Evolutionary conservation across 2,797 vertebrate species (phyloP).

Genomic region (Arctocebus calabarensis): DNA sequence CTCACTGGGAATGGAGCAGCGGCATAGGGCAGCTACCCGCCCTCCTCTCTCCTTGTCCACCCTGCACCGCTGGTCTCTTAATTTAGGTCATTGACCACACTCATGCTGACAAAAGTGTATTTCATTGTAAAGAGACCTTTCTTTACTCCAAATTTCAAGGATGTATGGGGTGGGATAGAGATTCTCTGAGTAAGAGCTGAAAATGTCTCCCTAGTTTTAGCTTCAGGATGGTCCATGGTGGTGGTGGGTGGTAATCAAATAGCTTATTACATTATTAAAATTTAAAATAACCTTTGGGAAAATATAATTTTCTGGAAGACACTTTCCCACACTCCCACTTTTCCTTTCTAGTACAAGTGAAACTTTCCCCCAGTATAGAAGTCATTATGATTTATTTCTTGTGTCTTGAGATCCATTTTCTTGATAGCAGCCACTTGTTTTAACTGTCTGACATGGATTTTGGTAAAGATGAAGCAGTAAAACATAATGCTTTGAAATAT

Average conservation of each 20-base stretch:
- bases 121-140: not conserved
- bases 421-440: conserved; percentile 34
- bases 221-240: not conserved
- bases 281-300: conserved; percentile 16
- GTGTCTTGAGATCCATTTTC: not conserved
- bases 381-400: not conserved
- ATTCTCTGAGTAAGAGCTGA: not conserved
- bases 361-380: not conserved
- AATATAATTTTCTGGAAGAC: conserved; percentile 24
- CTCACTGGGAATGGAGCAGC: conserved; percentile 89
- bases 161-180: not conserved
- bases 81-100: conserved; percentile 82
- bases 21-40: conserved; percentile 85
- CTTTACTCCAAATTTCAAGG: not conserved
- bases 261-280: conserved; percentile 17
- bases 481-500: not conserved
- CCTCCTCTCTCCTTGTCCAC: conserved; percentile 82
- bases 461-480: conserved; percentile 30
- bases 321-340: not conserved
- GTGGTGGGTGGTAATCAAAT: not conserved
- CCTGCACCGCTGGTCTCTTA: not conserved
- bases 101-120: not conserved
- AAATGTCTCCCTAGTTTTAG: not conserved
- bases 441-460: not conserved
- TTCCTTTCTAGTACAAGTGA: not conserved